Base-by-base conservation (phyloP, 35 echinoderm and acorn worm species). In the Acanthaster planci region DNA sequence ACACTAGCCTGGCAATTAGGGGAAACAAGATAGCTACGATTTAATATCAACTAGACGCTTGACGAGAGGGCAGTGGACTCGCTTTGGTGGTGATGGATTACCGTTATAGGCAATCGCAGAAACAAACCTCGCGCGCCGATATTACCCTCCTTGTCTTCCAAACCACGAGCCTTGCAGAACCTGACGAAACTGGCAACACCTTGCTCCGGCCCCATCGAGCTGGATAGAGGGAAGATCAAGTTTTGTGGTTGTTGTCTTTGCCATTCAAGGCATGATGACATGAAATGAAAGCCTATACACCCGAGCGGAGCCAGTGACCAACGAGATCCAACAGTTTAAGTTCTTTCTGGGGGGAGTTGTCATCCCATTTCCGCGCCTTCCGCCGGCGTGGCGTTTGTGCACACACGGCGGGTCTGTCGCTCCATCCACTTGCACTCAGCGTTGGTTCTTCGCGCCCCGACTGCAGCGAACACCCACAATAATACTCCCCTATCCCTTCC, bases 21-120 rank as follows among this genome's bases (percentile, higher is more conserved):
- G 34, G 64, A 72, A 72, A 72, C 64, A 72, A 72, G 64, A 72
- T 72, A 72, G 23, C 64, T 72, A 14, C 22, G 64, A 30, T 72
- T 72, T 72, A 72, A 72, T 72, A 72, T 72, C 64, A 72, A 72
- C 64, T 34, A 6, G 42, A 47, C 12, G 42, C 42, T 47, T 47
- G 42, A 47, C 4, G 14, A 16, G 64, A 72, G 64, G 34, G 64
- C 22, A 14, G 2, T 72, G 15, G 64, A 72, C 64, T 19, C 64
- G 23, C 19, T 31, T 72, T 72, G 34, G 30, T 27, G 64, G 64
- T 72, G 64, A 72, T 29, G 23, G 64, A 72, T 72, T 72, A 34
- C 64, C 14, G 29, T 6, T 26, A 72, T 34, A 14, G 34, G 23
- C 26, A 72, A 72, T 72, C 64, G 64, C 22, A 72, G 64, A 31